These are phyloP conservation scores for Cliona cf. orientalis DNA, from an alignment of 37 sponge, comb jelly and placozoan species.

Conservation along the genomic window DNA sequence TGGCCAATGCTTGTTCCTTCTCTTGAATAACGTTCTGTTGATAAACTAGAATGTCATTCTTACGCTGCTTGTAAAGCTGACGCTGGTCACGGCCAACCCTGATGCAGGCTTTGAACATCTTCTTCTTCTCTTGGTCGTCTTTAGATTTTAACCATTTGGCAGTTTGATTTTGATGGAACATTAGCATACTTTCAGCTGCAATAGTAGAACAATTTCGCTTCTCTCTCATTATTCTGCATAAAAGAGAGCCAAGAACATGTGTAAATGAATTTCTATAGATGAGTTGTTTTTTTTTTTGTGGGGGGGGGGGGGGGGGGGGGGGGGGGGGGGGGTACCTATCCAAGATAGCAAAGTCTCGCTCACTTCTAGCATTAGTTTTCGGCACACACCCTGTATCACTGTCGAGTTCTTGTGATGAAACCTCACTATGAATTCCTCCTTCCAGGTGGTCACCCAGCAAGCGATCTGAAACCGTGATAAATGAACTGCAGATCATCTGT, in stretches of 20 bases:
- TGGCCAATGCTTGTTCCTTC: not conserved
- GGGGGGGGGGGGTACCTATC: slow-evolving; percentile 4
- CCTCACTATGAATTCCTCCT: not conserved
- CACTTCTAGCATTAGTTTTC: slow-evolving; percentile 19
- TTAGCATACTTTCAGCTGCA: not conserved
- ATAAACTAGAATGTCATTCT: not conserved
- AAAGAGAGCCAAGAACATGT: too few relatives aligned
- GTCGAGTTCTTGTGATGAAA: not conserved
- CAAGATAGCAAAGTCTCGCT: slow-evolving; percentile 26
- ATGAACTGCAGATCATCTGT: slow-evolving; percentile 8
- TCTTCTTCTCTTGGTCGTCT: not conserved
- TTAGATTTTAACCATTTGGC: not conserved
- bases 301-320: too few relatives aligned
- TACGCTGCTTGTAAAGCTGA: not conserved
- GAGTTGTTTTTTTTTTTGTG: too few relatives aligned
- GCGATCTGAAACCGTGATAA: not conserved
- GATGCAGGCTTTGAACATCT: not conserved
- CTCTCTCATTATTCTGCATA: too few relatives aligned
- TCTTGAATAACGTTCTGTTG: not conserved
- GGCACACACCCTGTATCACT: slow-evolving; percentile 24
- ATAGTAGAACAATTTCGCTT: not conserved
- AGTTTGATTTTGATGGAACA: not conserved
- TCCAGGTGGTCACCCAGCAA: slow-evolving; percentile 27
- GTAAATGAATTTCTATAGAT: too few relatives aligned
- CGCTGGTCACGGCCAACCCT: not conserved